A percentile compares a stretch with the other conserved stretches of the same genome.
Conservation (phyloP, 2,797 vertebrate species). For the Buphagus erythrorhynchus region DNA sequence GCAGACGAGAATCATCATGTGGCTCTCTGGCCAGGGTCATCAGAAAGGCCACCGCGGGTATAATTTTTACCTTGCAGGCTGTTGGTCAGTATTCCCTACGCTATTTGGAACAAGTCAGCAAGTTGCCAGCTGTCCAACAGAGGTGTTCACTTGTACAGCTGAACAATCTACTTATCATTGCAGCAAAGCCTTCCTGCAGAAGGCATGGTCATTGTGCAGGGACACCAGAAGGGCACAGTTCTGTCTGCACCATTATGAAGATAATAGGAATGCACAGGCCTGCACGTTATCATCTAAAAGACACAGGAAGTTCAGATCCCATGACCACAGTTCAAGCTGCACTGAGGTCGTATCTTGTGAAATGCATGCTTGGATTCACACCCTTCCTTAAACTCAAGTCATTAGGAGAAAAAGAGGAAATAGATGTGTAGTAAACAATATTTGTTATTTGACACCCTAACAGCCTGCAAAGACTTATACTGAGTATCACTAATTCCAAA, state of each 20-base stretch:
- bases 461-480: not conserved
- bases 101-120: not conserved
- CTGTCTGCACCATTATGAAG: not conserved
- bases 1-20: not conserved
- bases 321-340: not conserved
- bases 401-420: not conserved
- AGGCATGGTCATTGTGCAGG: not conserved
- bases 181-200: not conserved
- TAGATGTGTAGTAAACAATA: not conserved
- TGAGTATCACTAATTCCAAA: not conserved
- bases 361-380: not conserved
- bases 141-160: not conserved
- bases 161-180: fast-evolving
- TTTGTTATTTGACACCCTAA: not conserved
- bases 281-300: not conserved
- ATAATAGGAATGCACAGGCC: not conserved
- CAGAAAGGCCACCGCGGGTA: not conserved
- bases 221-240: not conserved
- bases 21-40: not conserved
- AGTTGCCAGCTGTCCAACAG: not conserved
- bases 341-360: not conserved
- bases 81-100: not conserved
- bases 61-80: not conserved
- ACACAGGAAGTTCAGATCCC: not conserved
- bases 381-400: not conserved